A percentile compares a stretch with the other conserved stretches of the same genome.
Evolutionary conservation across 92 coral and sea anemone species (phyloP).

Genomic region (Micromussa lordhowensis): DNA sequence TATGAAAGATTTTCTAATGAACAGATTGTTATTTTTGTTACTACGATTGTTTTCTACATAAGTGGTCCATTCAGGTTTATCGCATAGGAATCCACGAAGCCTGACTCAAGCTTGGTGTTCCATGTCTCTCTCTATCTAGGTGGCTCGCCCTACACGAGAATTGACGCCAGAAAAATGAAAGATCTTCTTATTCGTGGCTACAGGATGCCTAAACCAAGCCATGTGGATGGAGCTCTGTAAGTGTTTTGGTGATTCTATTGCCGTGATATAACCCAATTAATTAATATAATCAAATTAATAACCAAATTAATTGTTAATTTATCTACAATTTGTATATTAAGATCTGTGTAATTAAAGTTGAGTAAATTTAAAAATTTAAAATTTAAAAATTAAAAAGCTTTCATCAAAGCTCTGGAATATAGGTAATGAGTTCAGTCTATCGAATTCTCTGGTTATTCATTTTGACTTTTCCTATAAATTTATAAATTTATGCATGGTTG

Average conservation of each 20-base stretch:
- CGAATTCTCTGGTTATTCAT: neutral
- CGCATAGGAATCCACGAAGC: too few species aligned
- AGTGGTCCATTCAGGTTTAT: neutral
- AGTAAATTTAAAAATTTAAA: too few species aligned
- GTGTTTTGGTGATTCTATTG: neutral
- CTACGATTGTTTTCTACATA: constrained; percentile 18
- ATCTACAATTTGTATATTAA: too few species aligned
- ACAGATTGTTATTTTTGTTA: neutral
- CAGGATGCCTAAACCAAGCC: constrained; percentile 48
- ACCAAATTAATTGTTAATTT: too few species aligned
- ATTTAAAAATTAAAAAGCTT: neutral
- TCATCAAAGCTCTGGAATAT: neutral
- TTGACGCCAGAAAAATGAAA: neutral
- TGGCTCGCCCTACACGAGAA: constrained; percentile 52
- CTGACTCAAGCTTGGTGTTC: neutral
- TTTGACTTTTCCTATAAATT: neutral
- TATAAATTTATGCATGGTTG: neutral
- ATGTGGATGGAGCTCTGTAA: constrained; percentile 34
- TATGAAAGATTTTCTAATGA: neutral
- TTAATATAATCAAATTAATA: too few species aligned
- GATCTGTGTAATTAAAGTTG: too few species aligned
- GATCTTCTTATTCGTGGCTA: constrained; percentile 4
- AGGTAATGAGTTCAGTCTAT: neutral
- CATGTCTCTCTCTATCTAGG: neutral
- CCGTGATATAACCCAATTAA: too few species aligned